These are phyloP conservation scores for Artemia franciscana DNA, from an alignment of 1,140 invertebrate genomes.

Conservation along the genomic window DNA sequence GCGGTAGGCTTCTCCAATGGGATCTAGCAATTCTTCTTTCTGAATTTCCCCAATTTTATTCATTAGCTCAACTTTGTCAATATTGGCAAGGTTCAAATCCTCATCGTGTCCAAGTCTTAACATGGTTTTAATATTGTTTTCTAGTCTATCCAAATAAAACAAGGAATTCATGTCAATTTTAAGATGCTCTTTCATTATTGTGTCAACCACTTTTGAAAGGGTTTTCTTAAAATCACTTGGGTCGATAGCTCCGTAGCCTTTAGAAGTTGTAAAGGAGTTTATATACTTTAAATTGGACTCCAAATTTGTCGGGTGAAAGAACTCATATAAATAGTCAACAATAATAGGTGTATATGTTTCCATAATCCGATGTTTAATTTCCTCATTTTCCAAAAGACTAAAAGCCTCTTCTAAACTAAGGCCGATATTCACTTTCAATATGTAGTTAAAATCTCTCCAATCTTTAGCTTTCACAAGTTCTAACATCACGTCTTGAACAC, in stretches of 20 bases:
- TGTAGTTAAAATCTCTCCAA: background rate
- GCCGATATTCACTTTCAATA: background rate
- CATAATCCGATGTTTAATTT: background rate
- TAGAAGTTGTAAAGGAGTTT: background rate
- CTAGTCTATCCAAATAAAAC: background rate
- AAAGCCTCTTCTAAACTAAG: background rate
- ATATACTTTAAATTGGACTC: background rate
- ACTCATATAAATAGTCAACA: background rate
- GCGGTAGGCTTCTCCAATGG: background rate
- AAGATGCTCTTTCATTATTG: background rate
- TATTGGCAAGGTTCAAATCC: background rate
- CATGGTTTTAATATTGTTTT: background rate
- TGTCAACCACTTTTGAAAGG: background rate
- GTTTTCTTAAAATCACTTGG: background rate
- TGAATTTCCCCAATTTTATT: background rate
- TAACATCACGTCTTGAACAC: background rate
- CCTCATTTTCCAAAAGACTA: background rate
- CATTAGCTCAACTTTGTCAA: background rate
- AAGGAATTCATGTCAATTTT: background rate
- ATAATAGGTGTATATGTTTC: background rate
- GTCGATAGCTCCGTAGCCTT: background rate
- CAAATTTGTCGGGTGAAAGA: background rate
- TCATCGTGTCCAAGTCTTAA: background rate
- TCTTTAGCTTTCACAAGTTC: background rate
- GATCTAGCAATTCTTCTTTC: background rate